Evolutionary conservation across 1,140 invertebrate genomes (phyloP).

Genomic region (Aphidius gifuensis): DNA sequence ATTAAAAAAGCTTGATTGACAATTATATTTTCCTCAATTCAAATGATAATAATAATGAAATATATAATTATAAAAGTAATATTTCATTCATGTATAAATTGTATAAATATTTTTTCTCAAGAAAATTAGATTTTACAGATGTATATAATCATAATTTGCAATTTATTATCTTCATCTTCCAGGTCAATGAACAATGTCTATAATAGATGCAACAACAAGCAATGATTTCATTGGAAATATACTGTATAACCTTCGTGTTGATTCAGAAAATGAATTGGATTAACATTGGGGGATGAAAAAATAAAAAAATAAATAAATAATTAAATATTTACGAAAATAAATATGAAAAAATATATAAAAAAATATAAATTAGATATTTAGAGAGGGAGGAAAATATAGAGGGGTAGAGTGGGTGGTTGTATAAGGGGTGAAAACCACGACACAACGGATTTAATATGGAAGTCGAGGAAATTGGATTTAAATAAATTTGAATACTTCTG

Average conservation of each 20-base stretch:
- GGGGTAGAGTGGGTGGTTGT: slow-evolving; percentile 23
- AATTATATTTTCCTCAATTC: too few relatives aligned
- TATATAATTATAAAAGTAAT: too few relatives aligned
- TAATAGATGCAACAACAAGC: slow-evolving; percentile 7
- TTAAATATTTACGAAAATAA: slow-evolving; percentile 5
- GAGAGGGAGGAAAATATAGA: slow-evolving; percentile 26
- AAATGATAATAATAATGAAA: too few relatives aligned
- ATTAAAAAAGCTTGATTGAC: too few relatives aligned
- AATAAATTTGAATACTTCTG: slow-evolving; percentile 54
- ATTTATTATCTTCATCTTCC: neutral
- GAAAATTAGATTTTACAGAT: too few relatives aligned
- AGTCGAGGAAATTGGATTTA: slow-evolving; percentile 51
- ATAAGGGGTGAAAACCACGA: slow-evolving; percentile 28
- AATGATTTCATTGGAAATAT: slow-evolving; percentile 14
- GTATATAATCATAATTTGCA: too few relatives aligned
- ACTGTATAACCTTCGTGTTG: neutral
- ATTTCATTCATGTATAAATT: too few relatives aligned
- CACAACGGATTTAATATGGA: slow-evolving; percentile 43
- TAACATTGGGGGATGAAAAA: too few relatives aligned
- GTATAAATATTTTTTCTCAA: too few relatives aligned
- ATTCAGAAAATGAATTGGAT: too few relatives aligned
- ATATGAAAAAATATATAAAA: slow-evolving; percentile 27
- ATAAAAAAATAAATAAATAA: slow-evolving; percentile 9
- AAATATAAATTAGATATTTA: slow-evolving; percentile 17
- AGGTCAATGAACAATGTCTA: slow-evolving; percentile 11